Percentiles rank a stretch among this genome's conserved stretches.
Conservation (phyloP, 1,140 invertebrate species). For the Amyelois transitella region DNA sequence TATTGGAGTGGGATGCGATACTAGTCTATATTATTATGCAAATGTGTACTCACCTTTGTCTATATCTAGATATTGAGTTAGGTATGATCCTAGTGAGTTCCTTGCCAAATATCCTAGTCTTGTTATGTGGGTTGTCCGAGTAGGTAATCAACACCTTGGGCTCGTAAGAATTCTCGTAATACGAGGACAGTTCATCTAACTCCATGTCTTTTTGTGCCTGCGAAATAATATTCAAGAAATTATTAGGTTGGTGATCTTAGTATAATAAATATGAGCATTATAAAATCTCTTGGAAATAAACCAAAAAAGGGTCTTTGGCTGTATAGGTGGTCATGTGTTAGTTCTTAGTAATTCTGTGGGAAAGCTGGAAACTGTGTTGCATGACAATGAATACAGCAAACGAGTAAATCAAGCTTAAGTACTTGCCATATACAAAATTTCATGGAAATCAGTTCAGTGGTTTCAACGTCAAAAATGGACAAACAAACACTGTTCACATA, state of each 20-base stretch:
- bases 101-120: slow-evolving; percentile 93
- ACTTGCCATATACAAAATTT: too few relatives aligned
- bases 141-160: slow-evolving; percentile 98
- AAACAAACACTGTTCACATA: too few relatives aligned
- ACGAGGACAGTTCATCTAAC: slow-evolving; percentile 91
- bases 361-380: too few relatives aligned
- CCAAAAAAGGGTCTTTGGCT: too few relatives aligned
- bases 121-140: slow-evolving; percentile 91
- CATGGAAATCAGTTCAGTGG: too few relatives aligned
- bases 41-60: slow-evolving; percentile 51
- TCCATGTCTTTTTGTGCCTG: slow-evolving; percentile 82
- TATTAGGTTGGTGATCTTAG: too few relatives aligned
- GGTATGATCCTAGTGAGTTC: slow-evolving; percentile 94
- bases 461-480: too few relatives aligned
- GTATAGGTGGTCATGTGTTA: too few relatives aligned
- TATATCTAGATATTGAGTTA: slow-evolving; percentile 80
- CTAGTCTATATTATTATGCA: background rate
- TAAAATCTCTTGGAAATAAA: background rate
- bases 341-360: too few relatives aligned
- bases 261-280: slow-evolving; percentile 1
- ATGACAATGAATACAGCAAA: too few relatives aligned
- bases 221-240: slow-evolving; percentile 16
- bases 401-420: too few relatives aligned
- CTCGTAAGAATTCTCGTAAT: slow-evolving; percentile 89
- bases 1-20: too few relatives aligned